Evolutionary conservation across 2,888 invertebrate genomes (phyloP).

Genomic region (Pelosia muscerda): DNA sequence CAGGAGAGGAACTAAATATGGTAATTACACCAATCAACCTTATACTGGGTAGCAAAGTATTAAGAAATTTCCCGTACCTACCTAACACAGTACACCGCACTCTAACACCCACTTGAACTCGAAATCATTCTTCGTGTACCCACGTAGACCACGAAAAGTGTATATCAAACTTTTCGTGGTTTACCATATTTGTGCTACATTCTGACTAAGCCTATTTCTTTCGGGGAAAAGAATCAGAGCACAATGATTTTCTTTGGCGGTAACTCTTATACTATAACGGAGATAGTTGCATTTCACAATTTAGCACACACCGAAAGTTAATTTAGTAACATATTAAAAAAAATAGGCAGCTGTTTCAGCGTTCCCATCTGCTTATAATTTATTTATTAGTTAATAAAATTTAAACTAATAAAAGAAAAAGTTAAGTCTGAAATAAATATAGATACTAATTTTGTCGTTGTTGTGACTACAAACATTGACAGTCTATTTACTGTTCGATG

Average conservation of each 20-base stretch:
- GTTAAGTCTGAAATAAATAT: no score
- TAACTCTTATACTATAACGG: neutral
- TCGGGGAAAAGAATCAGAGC: neutral
- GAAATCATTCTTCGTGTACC: neutral
- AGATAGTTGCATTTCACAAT: neutral
- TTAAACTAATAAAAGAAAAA: no score
- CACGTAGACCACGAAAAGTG: no score
- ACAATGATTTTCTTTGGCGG: neutral
- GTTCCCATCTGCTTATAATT: no score
- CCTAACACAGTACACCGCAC: no score
- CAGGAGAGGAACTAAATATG: neutral
- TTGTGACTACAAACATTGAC: no score
- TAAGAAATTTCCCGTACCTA: no score
- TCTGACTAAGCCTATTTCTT: neutral
- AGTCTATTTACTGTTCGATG: no score
- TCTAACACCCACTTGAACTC: neutral
- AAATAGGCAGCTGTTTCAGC: neutral
- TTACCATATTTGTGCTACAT: neutral
- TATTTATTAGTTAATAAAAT: neutral
- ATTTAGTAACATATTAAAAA: neutral
- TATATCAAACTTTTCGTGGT: no score
- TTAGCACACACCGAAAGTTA: neutral
- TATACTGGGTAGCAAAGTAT: no score
- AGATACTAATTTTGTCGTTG: no score
- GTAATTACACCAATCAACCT: no score